phyloP scores from a whole-genome alignment of 2,797 vertebrate genomes.

The Sebastes reedi region DNA sequence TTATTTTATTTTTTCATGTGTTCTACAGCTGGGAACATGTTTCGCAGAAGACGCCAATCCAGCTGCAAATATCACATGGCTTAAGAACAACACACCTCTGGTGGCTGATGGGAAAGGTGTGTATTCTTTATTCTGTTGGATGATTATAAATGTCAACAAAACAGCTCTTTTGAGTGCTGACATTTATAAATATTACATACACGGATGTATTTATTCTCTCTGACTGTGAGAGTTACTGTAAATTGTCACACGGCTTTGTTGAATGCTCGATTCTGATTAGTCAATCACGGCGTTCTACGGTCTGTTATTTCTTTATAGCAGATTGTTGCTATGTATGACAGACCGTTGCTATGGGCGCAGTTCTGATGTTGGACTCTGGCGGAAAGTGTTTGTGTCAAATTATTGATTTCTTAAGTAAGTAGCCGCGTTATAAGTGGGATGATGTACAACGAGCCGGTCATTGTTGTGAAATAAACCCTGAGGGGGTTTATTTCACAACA shows the following conservation, averaged over 20 bases:
- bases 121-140: slow-evolving; percentile 36
- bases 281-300: too few species aligned
- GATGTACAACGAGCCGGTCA: too few species aligned
- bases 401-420: too few species aligned
- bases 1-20: slow-evolving; percentile 20
- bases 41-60: slow-evolving; percentile 88
- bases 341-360: too few species aligned
- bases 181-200: slow-evolving; percentile 14
- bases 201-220: not conserved
- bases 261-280: not conserved
- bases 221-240: not conserved
- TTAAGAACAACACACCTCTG: slow-evolving; percentile 85
- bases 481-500: too few species aligned
- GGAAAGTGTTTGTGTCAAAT: too few species aligned
- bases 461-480: too few species aligned
- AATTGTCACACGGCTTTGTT: not conserved
- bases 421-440: too few species aligned
- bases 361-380: too few species aligned
- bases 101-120: slow-evolving; percentile 83
- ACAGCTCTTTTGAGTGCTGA: not conserved
- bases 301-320: too few species aligned
- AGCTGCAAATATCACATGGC: slow-evolving; percentile 89
- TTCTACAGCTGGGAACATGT: slow-evolving; percentile 89
- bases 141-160: slow-evolving; percentile 3
- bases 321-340: too few species aligned